Base-by-base conservation (phyloP, 2,888 invertebrate species). In the Malthinus flaveolus region DNA sequence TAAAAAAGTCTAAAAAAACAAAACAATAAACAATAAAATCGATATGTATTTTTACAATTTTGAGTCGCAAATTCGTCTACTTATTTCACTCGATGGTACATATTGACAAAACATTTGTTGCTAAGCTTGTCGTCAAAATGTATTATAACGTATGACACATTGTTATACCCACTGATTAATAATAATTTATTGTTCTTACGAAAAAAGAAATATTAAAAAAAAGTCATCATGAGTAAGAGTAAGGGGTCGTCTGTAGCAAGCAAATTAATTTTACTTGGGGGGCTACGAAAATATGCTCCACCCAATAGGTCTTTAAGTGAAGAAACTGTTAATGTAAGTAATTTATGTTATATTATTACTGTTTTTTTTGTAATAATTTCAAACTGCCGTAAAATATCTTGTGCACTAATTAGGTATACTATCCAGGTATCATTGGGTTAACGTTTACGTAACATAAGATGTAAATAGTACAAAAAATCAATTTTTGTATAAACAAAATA, bases 281-380 rank as follows among this genome's bases (percentile, higher is more conserved):
- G 76, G 1, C 66, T 77, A 11, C 67, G 75, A 52, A 70, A 68
- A 60, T 66, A 75, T 56, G 76, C 73, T 3, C 72, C 76, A 74
- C 74, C 75, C 5, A 74, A 73, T 55, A 71, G 74, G 54, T 75
- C 76, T 10, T 70, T 76, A 53, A 77, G 77, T 52, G 71, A 71
- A 50, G 71, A 68, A 45, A 73, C 75, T 12, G 66, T 73, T 13
- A 70, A 73, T 64, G 77, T 77, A 66, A 76, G 77, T 75, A 42
- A n/a, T 39, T n/a, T 12, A 13, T 23, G 23, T 5, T 23, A 23
- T 2, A 23, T 5, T 23, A 23, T 23, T 23, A 23, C 3, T 23
- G 3, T 23, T 23, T 23, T 23, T 2, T 23, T 23, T 23, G n/a
- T n/a, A n/a, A n/a, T n/a, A n/a, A n/a, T n/a, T n/a, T n/a, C n/a